phyloP scores from a whole-genome alignment of 2,888 invertebrate species.

The Cosmorhoe ocellata region DNA sequence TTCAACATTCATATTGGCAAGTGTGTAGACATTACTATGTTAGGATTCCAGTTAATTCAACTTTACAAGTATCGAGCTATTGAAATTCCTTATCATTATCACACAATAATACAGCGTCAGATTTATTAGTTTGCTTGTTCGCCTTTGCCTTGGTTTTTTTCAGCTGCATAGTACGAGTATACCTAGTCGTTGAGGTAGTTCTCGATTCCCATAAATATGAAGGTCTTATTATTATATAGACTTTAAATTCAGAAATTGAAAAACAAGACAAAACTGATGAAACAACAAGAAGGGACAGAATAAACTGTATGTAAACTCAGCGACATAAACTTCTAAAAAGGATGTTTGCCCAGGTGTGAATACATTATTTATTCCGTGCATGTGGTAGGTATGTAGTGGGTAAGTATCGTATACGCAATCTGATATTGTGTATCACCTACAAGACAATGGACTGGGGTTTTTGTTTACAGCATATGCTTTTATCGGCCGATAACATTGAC shows the following conservation, averaged over 20 bases:
- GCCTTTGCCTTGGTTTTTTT: too few species aligned
- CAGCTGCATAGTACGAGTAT: not conserved
- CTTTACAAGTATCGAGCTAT: too few species aligned
- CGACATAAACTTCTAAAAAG: conserved; percentile 1
- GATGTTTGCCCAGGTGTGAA: conserved; percentile 9
- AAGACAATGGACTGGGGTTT: conserved; percentile 7
- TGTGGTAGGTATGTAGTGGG: not conserved
- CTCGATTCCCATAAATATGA: not conserved
- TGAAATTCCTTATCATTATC: too few species aligned
- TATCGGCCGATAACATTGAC: conserved; percentile 15
- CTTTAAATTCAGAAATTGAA: not conserved
- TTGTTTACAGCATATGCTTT: conserved; percentile 14
- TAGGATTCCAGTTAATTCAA: too few species aligned
- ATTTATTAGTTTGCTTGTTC: too few species aligned
- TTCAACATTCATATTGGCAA: too few species aligned
- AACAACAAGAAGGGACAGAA: not conserved
- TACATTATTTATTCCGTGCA: conserved; percentile 4
- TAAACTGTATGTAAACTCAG: too few species aligned
- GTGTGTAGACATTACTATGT: too few species aligned
- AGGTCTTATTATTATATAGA: too few species aligned
- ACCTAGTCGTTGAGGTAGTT: not conserved
- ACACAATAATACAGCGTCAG: too few species aligned
- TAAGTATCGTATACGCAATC: not conserved
- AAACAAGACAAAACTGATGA: not conserved
- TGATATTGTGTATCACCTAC: conserved; percentile 1